Evolutionary conservation across 2,113 vertebrate species (phyloP).

Genomic region (Lepidothrix coronata): DNA sequence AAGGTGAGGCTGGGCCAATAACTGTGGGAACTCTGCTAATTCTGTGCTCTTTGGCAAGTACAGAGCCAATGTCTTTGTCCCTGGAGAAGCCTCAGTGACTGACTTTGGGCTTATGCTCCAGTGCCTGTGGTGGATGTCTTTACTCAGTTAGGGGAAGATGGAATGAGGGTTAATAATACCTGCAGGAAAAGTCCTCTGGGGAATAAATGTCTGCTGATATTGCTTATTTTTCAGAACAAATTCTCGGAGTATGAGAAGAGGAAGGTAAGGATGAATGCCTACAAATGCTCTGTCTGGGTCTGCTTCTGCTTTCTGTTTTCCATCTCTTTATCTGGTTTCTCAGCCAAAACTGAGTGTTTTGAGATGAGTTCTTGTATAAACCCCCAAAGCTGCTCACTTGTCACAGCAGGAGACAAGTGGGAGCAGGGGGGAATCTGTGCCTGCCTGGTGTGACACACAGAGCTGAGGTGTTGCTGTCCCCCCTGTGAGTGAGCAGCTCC

Average conservation of each 20-base stretch:
- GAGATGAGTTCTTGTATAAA: background rate
- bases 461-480: background rate
- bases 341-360: background rate
- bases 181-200: background rate
- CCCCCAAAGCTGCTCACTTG: background rate
- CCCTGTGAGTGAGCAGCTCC: background rate
- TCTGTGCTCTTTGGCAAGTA: background rate
- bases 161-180: background rate
- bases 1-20: background rate
- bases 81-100: background rate
- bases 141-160: background rate
- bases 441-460: background rate
- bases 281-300: background rate
- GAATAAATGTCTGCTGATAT: background rate
- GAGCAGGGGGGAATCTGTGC: background rate
- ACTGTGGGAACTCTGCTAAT: background rate
- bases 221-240: conserved; percentile 81
- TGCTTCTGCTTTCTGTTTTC: background rate
- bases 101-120: background rate
- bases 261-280: conserved; percentile 78
- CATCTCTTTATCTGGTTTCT: background rate
- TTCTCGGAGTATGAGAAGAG: conserved; percentile 92
- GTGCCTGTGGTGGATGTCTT: background rate
- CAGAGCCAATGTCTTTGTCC: background rate
- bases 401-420: background rate